phyloP scores from a whole-genome alignment of 1,140 invertebrate genomes.

The Drosophila arizonae region DNA sequence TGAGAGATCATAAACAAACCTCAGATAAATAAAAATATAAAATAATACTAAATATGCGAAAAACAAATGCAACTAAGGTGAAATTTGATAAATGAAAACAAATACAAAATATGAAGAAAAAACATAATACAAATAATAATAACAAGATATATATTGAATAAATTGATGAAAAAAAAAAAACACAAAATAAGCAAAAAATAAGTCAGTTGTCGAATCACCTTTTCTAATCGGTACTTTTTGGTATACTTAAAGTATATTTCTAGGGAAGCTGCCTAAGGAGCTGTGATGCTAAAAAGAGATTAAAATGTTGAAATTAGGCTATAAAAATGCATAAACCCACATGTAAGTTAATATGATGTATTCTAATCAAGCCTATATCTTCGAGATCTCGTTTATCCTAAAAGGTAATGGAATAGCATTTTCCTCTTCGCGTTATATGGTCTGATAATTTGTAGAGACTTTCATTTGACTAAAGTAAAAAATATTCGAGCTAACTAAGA shows the following conservation, averaged over 20 bases:
- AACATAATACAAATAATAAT: conserved; percentile 20
- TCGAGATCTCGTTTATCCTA: no score
- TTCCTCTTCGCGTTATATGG: no score
- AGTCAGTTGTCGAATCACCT: neutral
- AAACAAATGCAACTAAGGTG: conserved; percentile 67
- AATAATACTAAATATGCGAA: conserved; percentile 13
- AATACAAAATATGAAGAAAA: conserved; percentile 44
- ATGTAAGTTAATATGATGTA: no score
- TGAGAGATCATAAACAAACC: conserved; percentile 13
- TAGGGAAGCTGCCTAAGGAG: no score
- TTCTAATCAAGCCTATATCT: no score
- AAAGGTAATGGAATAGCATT: no score
- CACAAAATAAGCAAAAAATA: conserved; percentile 8
- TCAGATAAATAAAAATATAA: conserved; percentile 5
- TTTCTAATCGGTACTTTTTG: no score
- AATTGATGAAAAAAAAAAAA: conserved; percentile 1
- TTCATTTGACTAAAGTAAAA: no score
- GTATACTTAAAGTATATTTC: no score
- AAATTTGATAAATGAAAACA: conserved; percentile 56
- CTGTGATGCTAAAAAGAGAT: neutral
- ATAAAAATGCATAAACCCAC: no score
- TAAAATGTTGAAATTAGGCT: neutral
- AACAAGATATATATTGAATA: conserved; percentile 19
- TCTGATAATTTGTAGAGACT: no score
- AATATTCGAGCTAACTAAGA: no score